These are phyloP conservation scores for Metopia argyrocephala DNA, from an alignment of 2,888 invertebrate species.

Conservation along the genomic window DNA sequence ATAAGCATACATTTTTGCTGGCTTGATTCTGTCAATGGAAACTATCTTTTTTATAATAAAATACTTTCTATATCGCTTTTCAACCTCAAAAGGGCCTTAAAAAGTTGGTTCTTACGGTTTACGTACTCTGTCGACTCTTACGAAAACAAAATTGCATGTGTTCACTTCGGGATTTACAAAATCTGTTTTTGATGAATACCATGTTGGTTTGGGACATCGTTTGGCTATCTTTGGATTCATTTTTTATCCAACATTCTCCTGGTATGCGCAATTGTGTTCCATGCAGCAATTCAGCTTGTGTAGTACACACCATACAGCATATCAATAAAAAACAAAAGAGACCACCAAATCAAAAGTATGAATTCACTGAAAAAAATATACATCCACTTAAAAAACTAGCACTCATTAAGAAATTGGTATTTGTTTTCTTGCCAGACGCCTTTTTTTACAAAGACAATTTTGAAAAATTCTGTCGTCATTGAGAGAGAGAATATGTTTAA, in stretches of 20 bases:
- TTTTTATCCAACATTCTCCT: constrained; percentile 57
- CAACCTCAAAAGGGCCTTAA: constrained; percentile 47
- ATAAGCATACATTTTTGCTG: constrained; percentile 12
- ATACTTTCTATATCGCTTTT: not conserved
- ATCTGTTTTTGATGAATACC: no score
- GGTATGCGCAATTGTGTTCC: constrained; percentile 63
- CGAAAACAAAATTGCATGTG: constrained; percentile 42
- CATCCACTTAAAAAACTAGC: no score
- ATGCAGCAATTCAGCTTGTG: constrained; percentile 71
- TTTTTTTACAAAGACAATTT: no score
- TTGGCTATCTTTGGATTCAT: not conserved
- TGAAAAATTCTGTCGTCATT: no score
- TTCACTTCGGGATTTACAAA: not conserved
- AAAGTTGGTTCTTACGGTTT: constrained; percentile 29
- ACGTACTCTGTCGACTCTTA: constrained; percentile 28
- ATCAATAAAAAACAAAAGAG: no score
- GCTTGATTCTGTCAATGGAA: constrained; percentile 40
- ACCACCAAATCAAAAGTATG: no score
- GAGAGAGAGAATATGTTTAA: no score
- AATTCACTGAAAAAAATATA: no score
- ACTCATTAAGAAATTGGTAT: no score
- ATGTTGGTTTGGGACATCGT: no score
- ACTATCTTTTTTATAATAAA: not conserved
- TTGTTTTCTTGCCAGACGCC: no score
- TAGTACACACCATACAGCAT: no score